phyloP scores from a whole-genome alignment of 2,113 vertebrate genomes.

The Mola mola region DNA sequence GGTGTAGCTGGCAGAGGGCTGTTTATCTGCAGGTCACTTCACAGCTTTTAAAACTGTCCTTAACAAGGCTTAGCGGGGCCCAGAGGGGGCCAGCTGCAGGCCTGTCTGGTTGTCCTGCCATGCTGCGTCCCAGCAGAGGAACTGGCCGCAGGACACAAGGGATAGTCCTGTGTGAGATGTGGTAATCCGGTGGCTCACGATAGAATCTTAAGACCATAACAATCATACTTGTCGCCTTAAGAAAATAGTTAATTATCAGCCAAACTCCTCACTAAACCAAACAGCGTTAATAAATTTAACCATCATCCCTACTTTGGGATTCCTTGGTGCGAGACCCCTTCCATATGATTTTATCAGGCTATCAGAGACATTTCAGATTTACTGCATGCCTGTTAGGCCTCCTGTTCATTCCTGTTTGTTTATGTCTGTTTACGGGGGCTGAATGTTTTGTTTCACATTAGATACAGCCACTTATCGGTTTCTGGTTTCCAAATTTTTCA shows the following conservation, averaged over 20 bases:
- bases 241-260: slow-evolving; percentile 43
- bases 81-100: slow-evolving; percentile 65
- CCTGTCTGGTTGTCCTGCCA: slow-evolving; percentile 57
- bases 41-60: slow-evolving; percentile 83
- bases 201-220: slow-evolving; percentile 27
- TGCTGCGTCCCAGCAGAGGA: slow-evolving; percentile 45
- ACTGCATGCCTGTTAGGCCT: not conserved
- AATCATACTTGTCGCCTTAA: slow-evolving; percentile 44
- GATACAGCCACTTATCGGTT: slow-evolving; percentile 53
- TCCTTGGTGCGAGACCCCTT: slow-evolving; percentile 25
- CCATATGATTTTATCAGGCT: slow-evolving; percentile 55
- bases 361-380: not conserved
- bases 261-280: slow-evolving; percentile 31
- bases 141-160: slow-evolving; percentile 39
- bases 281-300: slow-evolving; percentile 43
- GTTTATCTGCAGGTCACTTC: slow-evolving; percentile 83
- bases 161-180: slow-evolving; percentile 21
- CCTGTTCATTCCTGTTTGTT: not conserved
- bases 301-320: slow-evolving; percentile 29
- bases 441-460: slow-evolving; percentile 68
- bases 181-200: slow-evolving; percentile 3
- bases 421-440: slow-evolving; percentile 26
- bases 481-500: slow-evolving; percentile 50
- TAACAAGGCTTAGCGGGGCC: slow-evolving; percentile 74
- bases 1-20: slow-evolving; percentile 73